Base-by-base conservation (phyloP, 2,113 vertebrate species). In the Ardeotis arabs region DNA sequence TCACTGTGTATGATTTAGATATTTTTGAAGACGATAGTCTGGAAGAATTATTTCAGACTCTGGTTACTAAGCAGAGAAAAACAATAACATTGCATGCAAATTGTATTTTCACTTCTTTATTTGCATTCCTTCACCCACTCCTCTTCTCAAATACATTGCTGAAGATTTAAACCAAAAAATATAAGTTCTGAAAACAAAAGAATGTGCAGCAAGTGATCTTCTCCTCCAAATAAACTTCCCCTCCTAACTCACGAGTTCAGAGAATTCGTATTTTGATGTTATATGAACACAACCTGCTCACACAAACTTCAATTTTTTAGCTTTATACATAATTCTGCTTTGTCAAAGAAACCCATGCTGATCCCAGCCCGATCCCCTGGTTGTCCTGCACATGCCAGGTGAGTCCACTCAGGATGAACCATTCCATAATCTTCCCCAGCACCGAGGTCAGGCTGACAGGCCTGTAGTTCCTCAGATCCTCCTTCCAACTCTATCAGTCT, bases 251-350 rank as follows among this genome's bases (percentile, higher is more conserved):
- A 83, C 5, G 47, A 35, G 10, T 45, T 78, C 17, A 68, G 21
- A 83, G 23, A 89, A 83, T n/a, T 27, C 0, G 13, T 45, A 31
- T 52, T 60, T 55, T 81, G 17, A 49, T 72, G 22, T 17, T 37
- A 47, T 9, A 37, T 1, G 3, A 80, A 68, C 8, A 39, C 10
- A 69, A 58, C 4, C 6, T 60, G 3, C 5, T 77, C 3, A 0
- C 7, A 62, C 15, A 59, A 68, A 22, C 6, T 18, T 44, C 2
- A 15, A 0, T 6, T 81, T 62, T 80, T 78, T 52, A 56, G n/a
- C 5, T 80, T 91, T 82, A 33, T 49, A 56, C 4, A 9, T 50
- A 53, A 49, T 50, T 92, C 14, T 68, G 8, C 13, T 87, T 68
- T 64, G 12, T 67, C 31, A 80, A 50, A 70, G 31, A 87, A 14